Evolutionary conservation across 2,888 invertebrate species (phyloP).

Genomic region (Helicoverpa assulta): DNA sequence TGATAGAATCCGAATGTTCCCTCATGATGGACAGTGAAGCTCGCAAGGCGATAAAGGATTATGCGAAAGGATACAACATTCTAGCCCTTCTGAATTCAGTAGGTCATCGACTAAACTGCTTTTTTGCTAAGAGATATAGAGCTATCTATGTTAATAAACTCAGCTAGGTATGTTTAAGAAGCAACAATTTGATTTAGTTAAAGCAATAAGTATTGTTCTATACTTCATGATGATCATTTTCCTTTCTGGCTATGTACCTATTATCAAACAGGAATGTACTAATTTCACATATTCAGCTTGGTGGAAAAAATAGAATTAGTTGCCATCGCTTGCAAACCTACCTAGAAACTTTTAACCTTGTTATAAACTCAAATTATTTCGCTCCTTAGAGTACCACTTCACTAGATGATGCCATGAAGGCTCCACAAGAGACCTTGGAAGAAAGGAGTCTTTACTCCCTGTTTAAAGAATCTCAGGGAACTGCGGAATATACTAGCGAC

Average conservation of each 20-base stretch:
- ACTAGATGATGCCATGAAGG: constrained; percentile 66
- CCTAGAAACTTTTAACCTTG: too few relatives aligned
- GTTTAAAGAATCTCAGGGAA: constrained; percentile 77
- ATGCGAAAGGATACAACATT: constrained; percentile 66
- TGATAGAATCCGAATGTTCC: constrained; percentile 81
- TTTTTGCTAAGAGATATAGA: too few relatives aligned
- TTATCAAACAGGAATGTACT: too few relatives aligned
- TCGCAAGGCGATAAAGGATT: constrained; percentile 68
- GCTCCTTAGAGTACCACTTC: constrained; percentile 71
- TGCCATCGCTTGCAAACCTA: too few relatives aligned
- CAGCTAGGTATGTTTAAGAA: too few relatives aligned
- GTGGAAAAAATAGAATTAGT: too few relatives aligned
- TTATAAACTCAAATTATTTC: neutral
- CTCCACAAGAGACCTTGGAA: constrained; percentile 63
- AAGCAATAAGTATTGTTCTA: too few relatives aligned
- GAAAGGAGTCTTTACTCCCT: constrained; percentile 79
- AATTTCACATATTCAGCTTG: too few relatives aligned
- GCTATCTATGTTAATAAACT: too few relatives aligned
- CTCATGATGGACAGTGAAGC: constrained; percentile 79
- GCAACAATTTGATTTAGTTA: too few relatives aligned
- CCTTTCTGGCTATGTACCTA: too few relatives aligned
- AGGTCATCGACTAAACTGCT: constrained; percentile 44
- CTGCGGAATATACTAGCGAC: constrained; percentile 73
- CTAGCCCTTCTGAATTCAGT: constrained; percentile 74
- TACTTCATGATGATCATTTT: too few relatives aligned